Percentiles rank a stretch among this genome's conserved stretches.
Conservation (phyloP, 1,140 invertebrate genomes). For the Samia ricini region DNA sequence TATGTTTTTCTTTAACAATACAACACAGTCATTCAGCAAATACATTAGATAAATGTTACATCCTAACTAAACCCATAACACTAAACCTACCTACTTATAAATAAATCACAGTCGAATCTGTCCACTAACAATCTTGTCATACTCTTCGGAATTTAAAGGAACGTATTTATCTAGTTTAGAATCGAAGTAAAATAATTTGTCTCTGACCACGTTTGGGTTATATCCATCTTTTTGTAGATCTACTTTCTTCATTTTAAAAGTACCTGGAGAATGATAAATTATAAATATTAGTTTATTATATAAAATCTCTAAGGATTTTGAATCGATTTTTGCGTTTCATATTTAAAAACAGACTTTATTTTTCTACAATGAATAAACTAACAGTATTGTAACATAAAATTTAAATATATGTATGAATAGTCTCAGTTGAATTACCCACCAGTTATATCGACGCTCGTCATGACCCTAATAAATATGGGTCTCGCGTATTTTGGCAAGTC, state of each 20-base stretch:
- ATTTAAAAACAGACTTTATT: too few species aligned
- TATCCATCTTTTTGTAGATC: constrained; percentile 95
- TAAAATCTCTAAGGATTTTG: too few species aligned
- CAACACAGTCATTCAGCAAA: not conserved
- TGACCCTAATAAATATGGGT: constrained; percentile 91
- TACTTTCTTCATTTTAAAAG: constrained; percentile 95
- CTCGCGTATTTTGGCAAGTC: constrained; percentile 91
- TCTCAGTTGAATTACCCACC: constrained; percentile 75
- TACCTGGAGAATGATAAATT: constrained; percentile 71
- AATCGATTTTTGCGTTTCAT: not conserved
- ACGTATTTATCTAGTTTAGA: constrained; percentile 58
- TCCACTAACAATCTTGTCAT: constrained; percentile 60
- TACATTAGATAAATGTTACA: not conserved
- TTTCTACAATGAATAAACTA: too few species aligned
- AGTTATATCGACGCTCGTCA: constrained; percentile 91
- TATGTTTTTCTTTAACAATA: too few species aligned
- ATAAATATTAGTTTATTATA: constrained; percentile 5
- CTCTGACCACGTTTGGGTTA: constrained; percentile 85
- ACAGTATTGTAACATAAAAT: not conserved
- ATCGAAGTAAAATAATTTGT: constrained; percentile 83
- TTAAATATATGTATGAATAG: not conserved
- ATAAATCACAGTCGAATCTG: constrained; percentile 69
- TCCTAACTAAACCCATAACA: not conserved
- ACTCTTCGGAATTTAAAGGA: constrained; percentile 54
- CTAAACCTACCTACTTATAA: constrained; percentile 21